Conservation (phyloP, 2,797 vertebrate species). For the Channallabes apus region DNA sequence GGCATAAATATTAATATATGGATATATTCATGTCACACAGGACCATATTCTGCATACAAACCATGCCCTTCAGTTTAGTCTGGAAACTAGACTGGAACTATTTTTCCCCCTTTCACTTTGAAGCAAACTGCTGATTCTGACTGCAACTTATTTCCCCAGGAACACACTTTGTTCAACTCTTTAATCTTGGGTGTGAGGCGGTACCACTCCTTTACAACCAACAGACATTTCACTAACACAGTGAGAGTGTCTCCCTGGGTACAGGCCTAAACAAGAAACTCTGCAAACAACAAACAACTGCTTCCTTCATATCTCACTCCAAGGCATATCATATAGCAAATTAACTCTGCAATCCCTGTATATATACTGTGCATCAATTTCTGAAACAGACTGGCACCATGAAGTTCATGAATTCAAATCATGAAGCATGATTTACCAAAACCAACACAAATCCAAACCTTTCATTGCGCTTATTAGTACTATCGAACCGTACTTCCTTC, state of each 20-base stretch:
- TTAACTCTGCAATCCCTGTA: constrained; percentile 32
- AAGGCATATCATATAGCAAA: constrained; percentile 48
- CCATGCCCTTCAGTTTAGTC: neutral
- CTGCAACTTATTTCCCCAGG: constrained; percentile 61
- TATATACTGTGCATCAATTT: constrained; percentile 28
- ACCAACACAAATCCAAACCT: neutral
- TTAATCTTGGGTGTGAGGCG: constrained; percentile 64
- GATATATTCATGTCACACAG: constrained; percentile 24
- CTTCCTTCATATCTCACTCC: constrained; percentile 58
- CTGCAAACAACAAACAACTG: constrained; percentile 61
- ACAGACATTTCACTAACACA: constrained; percentile 62
- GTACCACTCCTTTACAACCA: constrained; percentile 68
- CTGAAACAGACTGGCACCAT: constrained; percentile 22
- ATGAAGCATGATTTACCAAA: neutral
- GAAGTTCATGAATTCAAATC: neutral
- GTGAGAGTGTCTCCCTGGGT: constrained; percentile 14
- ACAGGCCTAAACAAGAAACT: constrained; percentile 53
- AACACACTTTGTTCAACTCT: constrained; percentile 57
- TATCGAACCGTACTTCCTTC: neutral
- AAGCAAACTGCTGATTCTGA: constrained; percentile 59
- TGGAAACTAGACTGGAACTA: neutral
- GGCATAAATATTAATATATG: constrained; percentile 9
- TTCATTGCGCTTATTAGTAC: neutral
- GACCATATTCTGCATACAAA: constrained; percentile 12
- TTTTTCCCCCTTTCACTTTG: constrained; percentile 25